Base-by-base conservation (phyloP, 2,797 vertebrate genomes). In the Enteromius viviparus region DNA sequence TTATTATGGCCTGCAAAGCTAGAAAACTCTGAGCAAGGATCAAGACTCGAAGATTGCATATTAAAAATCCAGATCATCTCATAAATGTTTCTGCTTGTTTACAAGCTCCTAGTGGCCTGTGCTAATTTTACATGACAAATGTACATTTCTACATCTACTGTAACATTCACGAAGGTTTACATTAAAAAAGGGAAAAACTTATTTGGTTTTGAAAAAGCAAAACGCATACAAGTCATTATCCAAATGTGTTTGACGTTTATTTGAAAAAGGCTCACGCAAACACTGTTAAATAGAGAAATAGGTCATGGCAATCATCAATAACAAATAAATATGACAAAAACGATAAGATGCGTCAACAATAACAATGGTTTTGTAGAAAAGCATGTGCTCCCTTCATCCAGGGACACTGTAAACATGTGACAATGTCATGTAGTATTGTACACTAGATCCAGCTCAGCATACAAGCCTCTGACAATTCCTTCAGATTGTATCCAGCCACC, bases 191-290 rank as follows among this genome's bases (percentile, higher is more conserved):
- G 26, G n/a, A 29, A 19, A 19, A 47, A 32, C 8, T 42, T 45
- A 21, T 9, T 3, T 40, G 34, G 21, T 45, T 75, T 45, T 49
- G 1, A 21, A 76, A 80, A 87, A 86, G 51, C 84, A 87, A 74
- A 85, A 84, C 64, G 34, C 64, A 85, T 87, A 76, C 42, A 21
- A 14, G 69, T 6, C 34, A 23, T 49, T 86, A 81, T 40, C 79
- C 88, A 91, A 91, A 91, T 90, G 87, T 85, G 89, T 71, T 84
- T 81, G 19, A 92, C 89, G 89, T 95, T 96, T 93, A 90, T 95
- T 96, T 93, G 89, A 91, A 95, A 94, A 94, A 93, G 87, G 87
- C 26, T 89, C 86, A 86, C 87, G 90, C 84, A 80, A 40, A 88
- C 84, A 93, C 87, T 88, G 87, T 90, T 14, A 72, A 87, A 74